Base-by-base conservation (phyloP, 2,113 vertebrate species). In the Ellobius talpinus region DNA sequence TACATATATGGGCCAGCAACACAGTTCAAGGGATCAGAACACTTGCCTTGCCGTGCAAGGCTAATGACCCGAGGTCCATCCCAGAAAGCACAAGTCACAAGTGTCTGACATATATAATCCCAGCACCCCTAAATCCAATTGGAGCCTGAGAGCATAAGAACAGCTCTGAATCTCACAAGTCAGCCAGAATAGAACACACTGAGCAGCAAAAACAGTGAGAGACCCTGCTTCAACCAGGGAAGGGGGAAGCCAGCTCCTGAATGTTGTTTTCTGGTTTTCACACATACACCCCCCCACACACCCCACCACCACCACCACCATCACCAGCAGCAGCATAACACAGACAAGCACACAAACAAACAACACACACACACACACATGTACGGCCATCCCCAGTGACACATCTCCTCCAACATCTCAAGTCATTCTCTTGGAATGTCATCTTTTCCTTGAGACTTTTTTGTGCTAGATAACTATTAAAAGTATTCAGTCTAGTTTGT, bases 391-490 rank as follows among this genome's bases (percentile, higher is more conserved):
- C 55, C 76, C 5, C 47, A 78, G 45, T 52, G 45, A 78, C 31
- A 52, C 31, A 78, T 36, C 16, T 52, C 9, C 3, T 33, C 52
- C 50, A 55, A 58, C 11, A 24, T 55, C 55, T 55, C 19, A 94
- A 78, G 8, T 85, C 39, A 88, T 11, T 90, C 58, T 94, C 36
- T 55, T 39, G 78, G 36, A 94, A 85, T 87, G 87, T 87, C 70
- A 78, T 50, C 39, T 16, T 84, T 50, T 63, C 55, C 26, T 58
- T 87, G 50, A 19, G 23, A 36, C 31, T 76, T n/a, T 88, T 87
- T 76, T 39, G 74, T 92, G n/a, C 33, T 77, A 88, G 72, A 78
- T 29, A 94, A 96, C 87, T 58, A 91, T 29, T 58, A 74, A 72
- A 94, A 90, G 2, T 33, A 89, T 87, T 16, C 47, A 13, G 26